Evolutionary conservation across 1,140 invertebrate species (phyloP).

Genomic region (Campoletis sonorensis): DNA sequence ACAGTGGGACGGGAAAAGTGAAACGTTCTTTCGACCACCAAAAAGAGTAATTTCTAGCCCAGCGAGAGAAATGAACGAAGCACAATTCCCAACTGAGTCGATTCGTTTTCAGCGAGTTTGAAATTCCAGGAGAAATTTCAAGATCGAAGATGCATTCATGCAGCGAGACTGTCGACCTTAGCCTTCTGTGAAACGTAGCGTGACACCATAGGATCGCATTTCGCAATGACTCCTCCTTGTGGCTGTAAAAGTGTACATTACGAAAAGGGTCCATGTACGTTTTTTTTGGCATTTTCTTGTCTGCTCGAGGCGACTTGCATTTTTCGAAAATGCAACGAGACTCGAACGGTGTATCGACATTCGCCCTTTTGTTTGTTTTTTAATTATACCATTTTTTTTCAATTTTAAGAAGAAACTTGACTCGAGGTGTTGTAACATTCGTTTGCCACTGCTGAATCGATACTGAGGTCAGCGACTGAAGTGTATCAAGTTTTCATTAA

Average conservation of each 20-base stretch:
- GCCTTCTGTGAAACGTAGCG: constrained; percentile 40
- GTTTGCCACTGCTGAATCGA: too few relatives aligned
- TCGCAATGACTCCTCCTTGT: not conserved
- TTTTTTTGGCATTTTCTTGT: constrained; percentile 13
- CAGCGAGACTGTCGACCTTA: constrained; percentile 36
- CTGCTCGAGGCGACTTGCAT: not conserved
- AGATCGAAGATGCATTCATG: not conserved
- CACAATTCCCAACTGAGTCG: constrained; percentile 3
- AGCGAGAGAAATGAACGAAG: constrained; percentile 3
- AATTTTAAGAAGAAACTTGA: not conserved
- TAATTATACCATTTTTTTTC: not conserved
- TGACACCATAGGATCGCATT: constrained; percentile 40
- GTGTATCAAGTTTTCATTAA: not conserved
- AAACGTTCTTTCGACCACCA: too few relatives aligned
- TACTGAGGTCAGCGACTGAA: not conserved
- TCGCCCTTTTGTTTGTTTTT: not conserved
- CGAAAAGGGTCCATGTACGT: not conserved
- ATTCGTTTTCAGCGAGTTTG: constrained; percentile 38
- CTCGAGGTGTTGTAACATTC: too few relatives aligned
- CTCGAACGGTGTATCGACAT: not conserved
- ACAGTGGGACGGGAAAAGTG: not conserved
- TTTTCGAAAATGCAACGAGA: not conserved
- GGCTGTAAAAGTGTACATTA: not conserved
- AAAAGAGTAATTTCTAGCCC: too few relatives aligned
- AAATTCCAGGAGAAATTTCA: constrained; percentile 36